A percentile compares a stretch with the other conserved stretches of the same genome.
phyloP scores from a whole-genome alignment of 2,888 invertebrate genomes.

The Lamellibrachia satsuma region DNA sequence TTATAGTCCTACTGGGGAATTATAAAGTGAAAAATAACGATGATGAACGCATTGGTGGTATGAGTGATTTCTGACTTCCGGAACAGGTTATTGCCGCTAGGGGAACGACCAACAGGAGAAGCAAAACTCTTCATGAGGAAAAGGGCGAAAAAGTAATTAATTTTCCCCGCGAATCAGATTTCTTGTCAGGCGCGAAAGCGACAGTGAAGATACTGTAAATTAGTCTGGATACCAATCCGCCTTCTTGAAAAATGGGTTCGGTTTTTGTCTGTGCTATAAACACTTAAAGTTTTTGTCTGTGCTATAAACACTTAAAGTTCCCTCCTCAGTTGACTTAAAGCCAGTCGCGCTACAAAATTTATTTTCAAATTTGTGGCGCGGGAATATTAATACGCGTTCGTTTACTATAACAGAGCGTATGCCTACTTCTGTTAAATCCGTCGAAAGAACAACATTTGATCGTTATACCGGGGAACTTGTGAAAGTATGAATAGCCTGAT shows the following conservation, averaged over 20 bases:
- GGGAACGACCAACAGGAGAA: neutral
- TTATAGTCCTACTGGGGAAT: constrained; percentile 13
- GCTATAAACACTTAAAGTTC: too few relatives aligned
- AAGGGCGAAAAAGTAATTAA: neutral
- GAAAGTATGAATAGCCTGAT: too few relatives aligned
- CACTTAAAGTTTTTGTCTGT: neutral
- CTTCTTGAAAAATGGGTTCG: neutral
- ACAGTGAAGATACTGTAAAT: neutral
- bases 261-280: neutral
- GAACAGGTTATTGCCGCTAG: neutral
- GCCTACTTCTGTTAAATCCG: too few relatives aligned
- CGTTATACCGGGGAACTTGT: too few relatives aligned
- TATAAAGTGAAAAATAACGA: constrained; percentile 3
- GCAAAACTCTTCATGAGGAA: neutral
- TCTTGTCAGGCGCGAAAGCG: neutral
- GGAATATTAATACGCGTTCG: too few relatives aligned
- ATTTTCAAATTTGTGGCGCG: too few relatives aligned
- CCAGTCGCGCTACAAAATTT: too few relatives aligned
- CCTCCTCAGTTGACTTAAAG: too few relatives aligned
- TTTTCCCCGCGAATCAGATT: neutral
- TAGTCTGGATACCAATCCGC: neutral
- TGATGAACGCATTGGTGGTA: neutral
- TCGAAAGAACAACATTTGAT: too few relatives aligned
- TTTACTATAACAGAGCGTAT: too few relatives aligned
- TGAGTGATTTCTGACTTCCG: constrained; percentile 17